These are phyloP conservation scores for Podarcis muralis DNA, from an alignment of 2,113 vertebrate genomes.

Conservation along the genomic window DNA sequence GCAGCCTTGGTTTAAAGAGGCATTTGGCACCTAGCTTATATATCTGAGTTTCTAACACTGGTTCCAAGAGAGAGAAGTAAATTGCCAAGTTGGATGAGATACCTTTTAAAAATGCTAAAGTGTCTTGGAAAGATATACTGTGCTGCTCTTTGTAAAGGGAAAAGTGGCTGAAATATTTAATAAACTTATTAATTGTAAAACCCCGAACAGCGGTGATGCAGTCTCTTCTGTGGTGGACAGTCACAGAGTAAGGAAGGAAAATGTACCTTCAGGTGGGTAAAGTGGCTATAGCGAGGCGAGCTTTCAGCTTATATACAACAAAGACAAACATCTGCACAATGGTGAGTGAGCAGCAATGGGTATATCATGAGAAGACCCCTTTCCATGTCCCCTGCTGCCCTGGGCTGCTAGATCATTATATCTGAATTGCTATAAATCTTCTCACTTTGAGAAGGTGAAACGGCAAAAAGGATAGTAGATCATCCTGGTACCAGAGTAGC, in stretches of 20 bases:
- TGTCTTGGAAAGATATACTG: not conserved
- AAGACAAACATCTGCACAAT: not conserved
- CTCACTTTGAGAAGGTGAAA: slow-evolving; percentile 48
- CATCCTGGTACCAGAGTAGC: not conserved
- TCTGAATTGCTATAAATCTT: slow-evolving; percentile 17
- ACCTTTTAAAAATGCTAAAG: not conserved
- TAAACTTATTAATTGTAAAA: not conserved
- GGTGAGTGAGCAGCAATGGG: slow-evolving; percentile 19
- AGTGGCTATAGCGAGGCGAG: not conserved
- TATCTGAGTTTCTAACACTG: no score
- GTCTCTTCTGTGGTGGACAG: not conserved
- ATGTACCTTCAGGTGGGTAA: slow-evolving; percentile 13
- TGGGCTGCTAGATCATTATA: not conserved
- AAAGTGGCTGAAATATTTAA: not conserved
- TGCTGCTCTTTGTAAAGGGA: not conserved
- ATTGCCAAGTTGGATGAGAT: not conserved
- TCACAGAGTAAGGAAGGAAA: not conserved
- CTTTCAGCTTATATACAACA: not conserved
- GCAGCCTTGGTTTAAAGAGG: no score
- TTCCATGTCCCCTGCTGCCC: not conserved
- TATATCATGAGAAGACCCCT: not conserved
- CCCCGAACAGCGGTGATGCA: not conserved
- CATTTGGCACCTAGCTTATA: no score
- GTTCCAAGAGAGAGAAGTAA: not conserved
- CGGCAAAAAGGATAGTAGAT: slow-evolving; percentile 42